A percentile compares a stretch with the other conserved stretches of the same genome.
phyloP scores from a whole-genome alignment of 1,140 invertebrate genomes.

The Neotoxoptera formosana region DNA sequence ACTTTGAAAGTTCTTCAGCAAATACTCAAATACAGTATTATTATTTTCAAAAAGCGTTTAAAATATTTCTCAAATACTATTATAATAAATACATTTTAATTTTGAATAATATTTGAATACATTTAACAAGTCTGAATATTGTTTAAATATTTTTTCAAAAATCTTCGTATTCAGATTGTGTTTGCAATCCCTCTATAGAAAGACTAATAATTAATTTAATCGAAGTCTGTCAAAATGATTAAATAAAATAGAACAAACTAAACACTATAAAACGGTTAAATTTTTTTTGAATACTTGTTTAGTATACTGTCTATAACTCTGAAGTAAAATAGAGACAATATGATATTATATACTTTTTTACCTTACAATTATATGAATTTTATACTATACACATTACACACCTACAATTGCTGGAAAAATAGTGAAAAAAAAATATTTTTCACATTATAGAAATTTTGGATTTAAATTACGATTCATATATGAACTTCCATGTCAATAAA shows the following conservation, averaged over 20 bases:
- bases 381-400: too few relatives aligned
- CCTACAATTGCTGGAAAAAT: neutral
- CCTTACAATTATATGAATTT: neutral
- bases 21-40: neutral
- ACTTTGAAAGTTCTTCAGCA: neutral
- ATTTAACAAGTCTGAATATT: neutral
- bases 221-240: too few relatives aligned
- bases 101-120: neutral
- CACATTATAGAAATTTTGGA: neutral
- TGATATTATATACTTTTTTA: neutral
- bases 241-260: too few relatives aligned
- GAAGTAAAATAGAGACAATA: neutral
- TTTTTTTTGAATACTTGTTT: too few relatives aligned
- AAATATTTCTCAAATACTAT: neutral
- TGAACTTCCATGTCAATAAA: too few relatives aligned
- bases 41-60: neutral
- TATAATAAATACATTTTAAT: neutral
- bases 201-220: too few relatives aligned
- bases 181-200: too few relatives aligned
- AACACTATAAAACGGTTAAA: too few relatives aligned
- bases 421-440: neutral
- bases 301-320: neutral
- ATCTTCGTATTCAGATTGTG: too few relatives aligned
- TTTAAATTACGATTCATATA: neutral
- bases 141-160: too few relatives aligned